phyloP scores from a whole-genome alignment of 2,797 vertebrate genomes.

The Falco berigora region DNA sequence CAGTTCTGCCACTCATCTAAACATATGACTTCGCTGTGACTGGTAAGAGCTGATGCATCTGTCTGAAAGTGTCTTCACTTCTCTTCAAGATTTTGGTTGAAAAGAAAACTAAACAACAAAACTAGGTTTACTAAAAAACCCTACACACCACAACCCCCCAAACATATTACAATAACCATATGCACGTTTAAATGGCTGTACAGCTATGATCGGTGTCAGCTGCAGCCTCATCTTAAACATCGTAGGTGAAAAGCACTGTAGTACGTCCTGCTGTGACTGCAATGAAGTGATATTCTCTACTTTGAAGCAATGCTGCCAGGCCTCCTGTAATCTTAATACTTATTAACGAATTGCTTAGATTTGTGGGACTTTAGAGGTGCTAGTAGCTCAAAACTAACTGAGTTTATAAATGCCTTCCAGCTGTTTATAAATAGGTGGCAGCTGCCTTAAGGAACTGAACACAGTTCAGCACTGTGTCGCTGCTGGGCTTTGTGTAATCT shows the following conservation, averaged over 20 bases:
- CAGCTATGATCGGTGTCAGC: background rate
- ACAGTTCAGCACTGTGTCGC: background rate
- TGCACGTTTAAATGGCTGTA: rapidly evolving
- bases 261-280: rapidly evolving
- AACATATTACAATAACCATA: rapidly evolving
- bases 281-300: background rate
- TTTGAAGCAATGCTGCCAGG: background rate
- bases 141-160: rapidly evolving
- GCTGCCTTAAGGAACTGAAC: background rate
- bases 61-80: background rate
- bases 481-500: background rate
- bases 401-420: background rate
- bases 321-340: background rate
- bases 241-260: rapidly evolving
- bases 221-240: background rate
- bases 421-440: background rate
- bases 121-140: background rate
- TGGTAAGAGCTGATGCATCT: background rate
- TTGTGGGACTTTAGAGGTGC: background rate
- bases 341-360: background rate
- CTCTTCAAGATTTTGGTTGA: background rate
- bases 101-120: background rate
- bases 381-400: background rate
- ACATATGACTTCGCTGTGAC: rapidly evolving
- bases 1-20: background rate